These are phyloP conservation scores for Actinemys pallida DNA, from an alignment of 2,113 vertebrate species.

Conservation along the genomic window DNA sequence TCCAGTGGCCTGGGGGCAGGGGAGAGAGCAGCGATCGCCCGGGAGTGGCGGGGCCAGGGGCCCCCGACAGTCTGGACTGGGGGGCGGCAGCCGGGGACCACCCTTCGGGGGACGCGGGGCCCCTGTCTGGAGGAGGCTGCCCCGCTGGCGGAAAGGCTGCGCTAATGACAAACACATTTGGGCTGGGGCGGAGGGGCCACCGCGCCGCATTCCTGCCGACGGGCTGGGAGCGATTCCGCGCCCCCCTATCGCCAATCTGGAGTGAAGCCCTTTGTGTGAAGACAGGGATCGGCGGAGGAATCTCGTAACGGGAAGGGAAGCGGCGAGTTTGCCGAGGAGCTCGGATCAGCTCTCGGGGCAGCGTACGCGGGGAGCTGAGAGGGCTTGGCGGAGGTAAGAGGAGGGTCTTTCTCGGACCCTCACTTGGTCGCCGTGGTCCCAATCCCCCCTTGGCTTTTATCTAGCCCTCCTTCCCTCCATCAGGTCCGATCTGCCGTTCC, in stretches of 20 bases:
- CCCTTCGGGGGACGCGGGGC: too few relatives aligned
- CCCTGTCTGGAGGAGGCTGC: constrained; percentile 31
- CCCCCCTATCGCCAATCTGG: background rate
- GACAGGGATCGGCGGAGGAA: background rate
- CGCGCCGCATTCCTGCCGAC: constrained; percentile 76
- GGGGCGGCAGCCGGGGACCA: too few relatives aligned
- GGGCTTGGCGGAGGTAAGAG: background rate
- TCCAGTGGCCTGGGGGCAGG: background rate
- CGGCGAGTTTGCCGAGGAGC: background rate
- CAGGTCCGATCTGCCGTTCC: background rate
- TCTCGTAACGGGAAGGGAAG: background rate
- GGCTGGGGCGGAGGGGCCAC: constrained; percentile 75
- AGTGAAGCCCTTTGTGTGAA: background rate
- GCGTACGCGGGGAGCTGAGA: background rate
- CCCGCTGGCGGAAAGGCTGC: constrained; percentile 35
- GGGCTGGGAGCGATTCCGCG: constrained; percentile 76
- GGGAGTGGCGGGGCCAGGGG: background rate
- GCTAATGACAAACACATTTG: constrained; percentile 92
- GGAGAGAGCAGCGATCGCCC: background rate
- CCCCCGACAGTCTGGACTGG: background rate
- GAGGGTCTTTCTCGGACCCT: background rate
- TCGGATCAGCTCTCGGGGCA: background rate
- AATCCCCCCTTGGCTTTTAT: background rate
- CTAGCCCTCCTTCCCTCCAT: too few relatives aligned
- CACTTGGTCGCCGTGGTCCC: background rate